These are phyloP conservation scores for Platyrinchus mystaceus DNA, from an alignment of 2,797 vertebrate species.

Conservation along the genomic window DNA sequence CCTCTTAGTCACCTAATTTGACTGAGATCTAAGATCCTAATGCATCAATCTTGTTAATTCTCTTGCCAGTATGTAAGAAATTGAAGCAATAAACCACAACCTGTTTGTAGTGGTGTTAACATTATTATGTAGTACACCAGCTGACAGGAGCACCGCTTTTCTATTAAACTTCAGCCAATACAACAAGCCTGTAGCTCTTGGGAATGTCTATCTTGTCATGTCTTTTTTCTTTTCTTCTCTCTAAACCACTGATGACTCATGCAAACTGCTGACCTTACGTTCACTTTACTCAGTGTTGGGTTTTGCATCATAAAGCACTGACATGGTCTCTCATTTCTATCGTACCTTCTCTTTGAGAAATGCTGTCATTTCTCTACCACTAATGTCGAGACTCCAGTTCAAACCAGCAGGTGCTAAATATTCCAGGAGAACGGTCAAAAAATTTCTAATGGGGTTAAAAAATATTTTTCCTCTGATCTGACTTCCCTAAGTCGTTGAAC, in stretches of 20 bases:
- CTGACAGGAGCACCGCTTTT: slow-evolving; percentile 67
- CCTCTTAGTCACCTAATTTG: slow-evolving; percentile 76
- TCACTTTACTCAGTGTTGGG: slow-evolving; percentile 25
- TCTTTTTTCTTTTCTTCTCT: slow-evolving; percentile 41
- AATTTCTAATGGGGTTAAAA: neutral
- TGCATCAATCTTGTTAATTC: slow-evolving; percentile 76
- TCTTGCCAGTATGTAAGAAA: slow-evolving; percentile 75
- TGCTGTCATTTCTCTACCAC: neutral
- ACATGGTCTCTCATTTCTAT: slow-evolving; percentile 10
- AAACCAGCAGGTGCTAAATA: neutral
- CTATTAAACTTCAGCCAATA: slow-evolving; percentile 73
- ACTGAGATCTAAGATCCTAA: slow-evolving; percentile 76
- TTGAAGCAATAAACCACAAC: slow-evolving; percentile 79
- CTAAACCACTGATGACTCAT: slow-evolving; percentile 33
- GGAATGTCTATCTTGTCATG: slow-evolving; percentile 56
- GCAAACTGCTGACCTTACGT: slow-evolving; percentile 54
- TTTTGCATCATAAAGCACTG: slow-evolving; percentile 19
- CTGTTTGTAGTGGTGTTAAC: slow-evolving; percentile 77
- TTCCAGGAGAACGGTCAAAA: neutral
- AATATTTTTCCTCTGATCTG: neutral
- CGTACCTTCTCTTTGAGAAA: neutral
- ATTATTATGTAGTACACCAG: slow-evolving; percentile 70
- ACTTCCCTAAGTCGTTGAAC: neutral
- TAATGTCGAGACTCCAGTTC: neutral
- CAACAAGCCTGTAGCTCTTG: slow-evolving; percentile 59